phyloP scores from a whole-genome alignment of 1,140 invertebrate species.

The Trachymyrmex septentrionalis region DNA sequence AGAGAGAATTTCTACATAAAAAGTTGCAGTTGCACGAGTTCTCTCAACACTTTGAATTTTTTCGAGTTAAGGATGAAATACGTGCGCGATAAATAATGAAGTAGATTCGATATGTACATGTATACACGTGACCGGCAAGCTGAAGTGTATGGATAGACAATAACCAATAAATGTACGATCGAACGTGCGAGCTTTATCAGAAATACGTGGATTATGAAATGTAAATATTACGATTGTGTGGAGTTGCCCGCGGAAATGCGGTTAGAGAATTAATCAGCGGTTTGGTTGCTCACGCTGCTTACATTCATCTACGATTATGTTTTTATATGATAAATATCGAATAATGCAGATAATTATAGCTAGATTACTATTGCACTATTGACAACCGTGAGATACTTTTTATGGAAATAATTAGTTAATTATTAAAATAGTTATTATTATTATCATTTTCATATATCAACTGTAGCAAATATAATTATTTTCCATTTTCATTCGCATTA shows the following conservation, averaged over 20 bases:
- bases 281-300: not conserved
- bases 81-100: constrained; percentile 37
- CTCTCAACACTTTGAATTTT: not conserved
- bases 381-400: not conserved
- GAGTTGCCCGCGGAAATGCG: constrained; percentile 10
- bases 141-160: constrained; percentile 3
- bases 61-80: constrained; percentile 4
- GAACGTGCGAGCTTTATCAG: constrained; percentile 32
- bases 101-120: not conserved
- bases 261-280: constrained; percentile 39
- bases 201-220: constrained; percentile 32
- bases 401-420: not conserved
- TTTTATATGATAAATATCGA: constrained; percentile 22
- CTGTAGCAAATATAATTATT: not conserved
- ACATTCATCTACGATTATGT: constrained; percentile 19
- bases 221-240: constrained; percentile 45
- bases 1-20: constrained; percentile 46
- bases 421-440: not conserved
- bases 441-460: not conserved
- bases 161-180: constrained; percentile 19
- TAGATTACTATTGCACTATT: constrained; percentile 1
- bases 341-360: constrained; percentile 40
- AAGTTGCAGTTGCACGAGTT: not conserved
- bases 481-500: not conserved
- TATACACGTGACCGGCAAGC: not conserved